phyloP scores from a whole-genome alignment of 2,113 vertebrate species.

The Candoia aspera region DNA sequence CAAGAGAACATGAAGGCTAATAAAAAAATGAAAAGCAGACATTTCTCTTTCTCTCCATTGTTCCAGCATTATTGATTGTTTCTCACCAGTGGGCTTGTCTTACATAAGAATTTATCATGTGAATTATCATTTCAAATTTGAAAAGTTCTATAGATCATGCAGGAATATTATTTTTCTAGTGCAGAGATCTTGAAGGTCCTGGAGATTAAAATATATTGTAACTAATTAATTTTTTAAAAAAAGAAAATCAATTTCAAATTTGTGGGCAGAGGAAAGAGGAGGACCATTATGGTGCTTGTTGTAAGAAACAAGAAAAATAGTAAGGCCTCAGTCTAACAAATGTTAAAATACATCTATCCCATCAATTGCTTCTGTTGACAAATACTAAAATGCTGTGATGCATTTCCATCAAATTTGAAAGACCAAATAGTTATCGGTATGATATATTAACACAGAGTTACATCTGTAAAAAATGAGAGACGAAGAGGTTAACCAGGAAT shows the following conservation, averaged over 20 bases:
- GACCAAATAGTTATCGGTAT: slow-evolving; percentile 11
- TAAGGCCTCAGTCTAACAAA: slow-evolving; percentile 31
- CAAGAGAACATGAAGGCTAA: slow-evolving; percentile 51
- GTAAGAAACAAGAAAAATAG: slow-evolving; percentile 5
- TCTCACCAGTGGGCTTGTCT: not conserved
- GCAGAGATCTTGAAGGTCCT: slow-evolving; percentile 4
- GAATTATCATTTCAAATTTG: slow-evolving; percentile 15
- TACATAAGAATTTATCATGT: slow-evolving; percentile 2
- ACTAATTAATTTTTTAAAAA: slow-evolving; percentile 39
- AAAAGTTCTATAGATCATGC: slow-evolving; percentile 24
- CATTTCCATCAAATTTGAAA: not conserved
- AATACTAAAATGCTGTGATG: not conserved
- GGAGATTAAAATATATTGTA: slow-evolving; percentile 32
- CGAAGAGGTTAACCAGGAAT: not conserved
- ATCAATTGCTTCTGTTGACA: not conserved
- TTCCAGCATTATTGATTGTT: not conserved
- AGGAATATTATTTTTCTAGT: slow-evolving; percentile 12
- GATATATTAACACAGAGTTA: not conserved
- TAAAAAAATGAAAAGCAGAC: slow-evolving; percentile 48
- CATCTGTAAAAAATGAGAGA: not conserved
- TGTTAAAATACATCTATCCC: slow-evolving; percentile 15
- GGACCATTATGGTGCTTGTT: not conserved
- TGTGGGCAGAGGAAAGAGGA: not conserved
- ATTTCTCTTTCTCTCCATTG: slow-evolving; percentile 24
- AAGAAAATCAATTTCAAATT: slow-evolving; percentile 57